A percentile compares a stretch with the other conserved stretches of the same genome.
Conservation (phyloP, 1,140 invertebrate species). For the Zaprionus ornatus region DNA sequence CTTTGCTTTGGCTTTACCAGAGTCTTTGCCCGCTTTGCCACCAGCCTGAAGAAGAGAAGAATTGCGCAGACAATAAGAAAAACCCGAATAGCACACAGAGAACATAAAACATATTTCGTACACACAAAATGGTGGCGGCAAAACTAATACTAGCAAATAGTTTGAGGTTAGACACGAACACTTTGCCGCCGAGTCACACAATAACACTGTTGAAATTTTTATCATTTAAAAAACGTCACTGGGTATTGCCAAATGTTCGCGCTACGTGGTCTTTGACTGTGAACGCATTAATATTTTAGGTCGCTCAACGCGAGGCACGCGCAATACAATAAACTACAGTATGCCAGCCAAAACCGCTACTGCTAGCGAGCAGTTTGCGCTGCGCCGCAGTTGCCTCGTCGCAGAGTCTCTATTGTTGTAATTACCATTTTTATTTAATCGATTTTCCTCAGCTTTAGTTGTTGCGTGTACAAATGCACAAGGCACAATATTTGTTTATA, state of each 20-base stretch:
- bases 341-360: slow-evolving; percentile 29
- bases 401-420: slow-evolving; percentile 47
- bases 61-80: slow-evolving; percentile 37
- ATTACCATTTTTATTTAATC: slow-evolving; percentile 75
- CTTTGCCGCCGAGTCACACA: slow-evolving; percentile 51
- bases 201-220: slow-evolving; percentile 57
- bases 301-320: slow-evolving; percentile 55
- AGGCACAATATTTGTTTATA: slow-evolving; percentile 50
- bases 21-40: slow-evolving; percentile 99
- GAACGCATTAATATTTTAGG: slow-evolving; percentile 52
- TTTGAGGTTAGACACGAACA: slow-evolving; percentile 70
- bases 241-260: slow-evolving; percentile 29
- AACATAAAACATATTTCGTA: background rate
- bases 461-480: slow-evolving; percentile 44
- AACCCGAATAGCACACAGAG: slow-evolving; percentile 37
- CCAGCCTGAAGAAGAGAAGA: slow-evolving; percentile 90
- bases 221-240: slow-evolving; percentile 15
- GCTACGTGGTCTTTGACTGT: slow-evolving; percentile 43
- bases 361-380: slow-evolving; percentile 46
- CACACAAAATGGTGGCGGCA: slow-evolving; percentile 73
- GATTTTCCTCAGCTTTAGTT: slow-evolving; percentile 59
- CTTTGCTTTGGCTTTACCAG: slow-evolving; percentile 99
- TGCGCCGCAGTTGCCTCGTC: slow-evolving; percentile 16
- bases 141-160: slow-evolving; percentile 19
- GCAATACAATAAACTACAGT: slow-evolving; percentile 51